These are phyloP conservation scores for Dolichallabes microphthalmus DNA, from an alignment of 2,113 vertebrate species.

Conservation along the genomic window DNA sequence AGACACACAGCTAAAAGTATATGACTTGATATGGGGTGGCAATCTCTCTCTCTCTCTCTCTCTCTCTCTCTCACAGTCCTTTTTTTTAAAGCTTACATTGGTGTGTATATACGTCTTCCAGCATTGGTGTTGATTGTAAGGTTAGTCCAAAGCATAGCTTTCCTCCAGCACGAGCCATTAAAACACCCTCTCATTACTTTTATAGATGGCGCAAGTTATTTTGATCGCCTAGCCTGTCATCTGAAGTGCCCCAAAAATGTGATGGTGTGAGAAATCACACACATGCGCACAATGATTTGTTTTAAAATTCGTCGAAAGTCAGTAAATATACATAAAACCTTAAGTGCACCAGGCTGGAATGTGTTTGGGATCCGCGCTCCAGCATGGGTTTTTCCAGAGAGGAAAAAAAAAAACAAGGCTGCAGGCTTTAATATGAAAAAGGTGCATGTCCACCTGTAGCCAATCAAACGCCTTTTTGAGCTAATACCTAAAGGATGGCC, in stretches of 20 bases:
- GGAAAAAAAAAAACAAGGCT: not conserved
- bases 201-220: slow-evolving; percentile 47
- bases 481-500: slow-evolving; percentile 51
- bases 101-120: slow-evolving; percentile 26
- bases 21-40: slow-evolving; percentile 60
- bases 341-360: slow-evolving; percentile 7
- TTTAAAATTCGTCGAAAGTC: not conserved
- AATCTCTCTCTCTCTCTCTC: slow-evolving; percentile 41
- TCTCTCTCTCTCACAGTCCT: not conserved
- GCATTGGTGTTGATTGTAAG: slow-evolving; percentile 48
- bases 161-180: slow-evolving; percentile 31
- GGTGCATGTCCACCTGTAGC: slow-evolving; percentile 55
- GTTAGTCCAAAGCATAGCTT: slow-evolving; percentile 45
- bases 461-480: slow-evolving; percentile 49
- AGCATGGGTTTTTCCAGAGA: slow-evolving; percentile 17
- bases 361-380: slow-evolving; percentile 9
- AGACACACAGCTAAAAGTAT: slow-evolving; percentile 68
- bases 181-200: slow-evolving; percentile 53
- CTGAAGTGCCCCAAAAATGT: slow-evolving; percentile 18
- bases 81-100: slow-evolving; percentile 31
- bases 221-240: slow-evolving; percentile 30
- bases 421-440: slow-evolving; percentile 39
- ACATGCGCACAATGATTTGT: not conserved
- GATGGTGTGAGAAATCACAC: slow-evolving; percentile 41
- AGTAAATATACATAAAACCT: not conserved